These are phyloP conservation scores for Ypsolopha sequella DNA, from an alignment of 2,888 invertebrate genomes.

Conservation along the genomic window DNA sequence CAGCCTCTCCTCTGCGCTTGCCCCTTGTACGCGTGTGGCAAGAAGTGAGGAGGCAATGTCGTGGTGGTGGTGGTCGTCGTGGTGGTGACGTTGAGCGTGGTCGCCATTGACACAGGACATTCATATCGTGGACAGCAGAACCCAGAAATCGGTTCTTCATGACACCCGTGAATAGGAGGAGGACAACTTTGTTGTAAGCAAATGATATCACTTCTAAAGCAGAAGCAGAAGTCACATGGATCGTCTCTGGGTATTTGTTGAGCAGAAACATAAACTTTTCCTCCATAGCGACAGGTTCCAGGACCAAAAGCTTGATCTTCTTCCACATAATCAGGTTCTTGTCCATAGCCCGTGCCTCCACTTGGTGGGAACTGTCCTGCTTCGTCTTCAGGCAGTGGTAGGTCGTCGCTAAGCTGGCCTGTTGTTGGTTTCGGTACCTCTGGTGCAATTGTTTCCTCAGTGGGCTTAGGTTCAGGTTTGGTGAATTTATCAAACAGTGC, in stretches of 20 bases:
- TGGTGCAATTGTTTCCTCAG: conserved; percentile 11
- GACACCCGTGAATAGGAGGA: conserved; percentile 92
- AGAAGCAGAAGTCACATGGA: conserved; percentile 97
- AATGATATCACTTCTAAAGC: conserved; percentile 95
- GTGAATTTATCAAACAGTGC: conserved; percentile 2
- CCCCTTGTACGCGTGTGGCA: conserved; percentile 83
- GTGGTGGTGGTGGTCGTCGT: conserved; percentile 90
- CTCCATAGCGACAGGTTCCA: conserved; percentile 92
- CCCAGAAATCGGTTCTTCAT: conserved; percentile 92
- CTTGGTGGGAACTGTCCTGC: conserved; percentile 35
- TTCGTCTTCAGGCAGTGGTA: conserved; percentile 40
- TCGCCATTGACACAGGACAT: conserved; percentile 91
- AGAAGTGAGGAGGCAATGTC: conserved; percentile 86
- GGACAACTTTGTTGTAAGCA: conserved; percentile 96
- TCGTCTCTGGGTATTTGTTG: conserved; percentile 95
- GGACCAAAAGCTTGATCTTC: conserved; percentile 87
- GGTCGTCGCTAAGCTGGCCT: conserved; percentile 32
- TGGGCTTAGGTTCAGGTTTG: conserved; percentile 4
- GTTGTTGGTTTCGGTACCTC: conserved; percentile 35
- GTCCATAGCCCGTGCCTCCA: conserved; percentile 54
- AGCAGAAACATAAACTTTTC: conserved; percentile 93
- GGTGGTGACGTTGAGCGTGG: conserved; percentile 85
- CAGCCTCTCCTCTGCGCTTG: conserved; percentile 83
- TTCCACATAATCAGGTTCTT: conserved; percentile 78
- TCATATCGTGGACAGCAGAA: conserved; percentile 96